Evolutionary conservation across 2,113 vertebrate species (phyloP).

Genomic region (Greenwoodochromis staneri): DNA sequence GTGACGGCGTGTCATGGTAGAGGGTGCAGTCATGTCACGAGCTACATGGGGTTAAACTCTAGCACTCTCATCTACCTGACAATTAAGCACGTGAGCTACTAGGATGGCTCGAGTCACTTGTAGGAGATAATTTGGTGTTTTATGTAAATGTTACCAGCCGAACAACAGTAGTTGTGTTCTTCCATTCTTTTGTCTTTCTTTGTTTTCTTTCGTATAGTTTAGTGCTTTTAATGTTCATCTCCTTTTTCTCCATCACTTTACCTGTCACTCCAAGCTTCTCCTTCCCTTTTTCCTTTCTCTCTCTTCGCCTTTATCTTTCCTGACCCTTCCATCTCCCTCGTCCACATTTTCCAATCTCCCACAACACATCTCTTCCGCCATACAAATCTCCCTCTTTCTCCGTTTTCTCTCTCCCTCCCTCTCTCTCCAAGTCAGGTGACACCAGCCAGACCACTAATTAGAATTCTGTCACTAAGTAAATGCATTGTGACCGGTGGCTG

Average conservation of each 20-base stretch:
- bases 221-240: not conserved
- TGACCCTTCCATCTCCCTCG: constrained; percentile 34
- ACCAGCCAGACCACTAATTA: constrained; percentile 96
- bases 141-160: constrained; percentile 28
- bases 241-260: not conserved
- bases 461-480: constrained; percentile 99
- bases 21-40: not conserved
- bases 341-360: constrained; percentile 44
- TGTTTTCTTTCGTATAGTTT: not conserved
- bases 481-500: constrained; percentile 96
- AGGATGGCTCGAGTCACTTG: constrained; percentile 14
- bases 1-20: constrained; percentile 31
- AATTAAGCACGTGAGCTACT: constrained; percentile 40
- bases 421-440: constrained; percentile 69
- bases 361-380: constrained; percentile 42
- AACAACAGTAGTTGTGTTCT: not conserved
- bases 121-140: constrained; percentile 35
- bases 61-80: constrained; percentile 38
- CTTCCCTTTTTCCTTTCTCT: not conserved
- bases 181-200: not conserved
- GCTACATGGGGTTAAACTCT: constrained; percentile 43
- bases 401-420: constrained; percentile 8
- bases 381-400: constrained; percentile 37
- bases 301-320: constrained; percentile 17
- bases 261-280: not conserved